phyloP scores from a whole-genome alignment of 1,140 invertebrate species.

The Psilanteris sp. region DNA sequence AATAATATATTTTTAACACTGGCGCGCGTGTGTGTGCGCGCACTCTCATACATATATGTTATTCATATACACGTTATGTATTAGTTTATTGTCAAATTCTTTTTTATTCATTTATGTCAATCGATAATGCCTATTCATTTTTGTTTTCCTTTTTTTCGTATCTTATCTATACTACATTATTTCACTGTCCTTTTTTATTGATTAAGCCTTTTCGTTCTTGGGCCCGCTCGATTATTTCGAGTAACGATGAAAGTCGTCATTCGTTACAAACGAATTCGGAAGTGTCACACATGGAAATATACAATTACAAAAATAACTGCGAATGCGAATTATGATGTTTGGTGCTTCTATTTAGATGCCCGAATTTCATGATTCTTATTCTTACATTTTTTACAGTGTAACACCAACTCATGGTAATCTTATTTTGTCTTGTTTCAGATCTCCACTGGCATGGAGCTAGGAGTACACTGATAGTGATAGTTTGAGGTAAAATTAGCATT shows the following conservation, averaged over 20 bases:
- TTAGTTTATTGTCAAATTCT: too few species aligned
- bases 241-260: slow-evolving; percentile 6
- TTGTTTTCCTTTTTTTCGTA: slow-evolving; percentile 15
- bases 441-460: slow-evolving; percentile 80
- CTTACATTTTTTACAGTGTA: too few species aligned
- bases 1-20: too few species aligned
- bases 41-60: too few species aligned
- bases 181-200: too few species aligned
- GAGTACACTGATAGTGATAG: slow-evolving; percentile 80
- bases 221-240: slow-evolving; percentile 7
- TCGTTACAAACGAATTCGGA: slow-evolving; percentile 13
- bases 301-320: slow-evolving; percentile 58
- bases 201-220: background rate
- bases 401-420: too few species aligned
- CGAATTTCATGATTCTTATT: background rate
- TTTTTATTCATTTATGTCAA: slow-evolving; percentile 10
- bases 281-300: slow-evolving; percentile 22
- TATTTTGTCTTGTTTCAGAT: slow-evolving; percentile 69
- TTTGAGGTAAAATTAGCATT: slow-evolving; percentile 74
- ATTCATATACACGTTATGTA: too few species aligned
- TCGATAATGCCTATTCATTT: slow-evolving; percentile 19
- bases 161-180: slow-evolving; percentile 33
- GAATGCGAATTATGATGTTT: slow-evolving; percentile 39
- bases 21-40: too few species aligned
- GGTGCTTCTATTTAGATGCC: slow-evolving; percentile 8